Percentiles rank a stretch among this genome's conserved stretches.
Conservation (phyloP, 2,797 vertebrate species). For the Schizopygopsis pylzovi region DNA sequence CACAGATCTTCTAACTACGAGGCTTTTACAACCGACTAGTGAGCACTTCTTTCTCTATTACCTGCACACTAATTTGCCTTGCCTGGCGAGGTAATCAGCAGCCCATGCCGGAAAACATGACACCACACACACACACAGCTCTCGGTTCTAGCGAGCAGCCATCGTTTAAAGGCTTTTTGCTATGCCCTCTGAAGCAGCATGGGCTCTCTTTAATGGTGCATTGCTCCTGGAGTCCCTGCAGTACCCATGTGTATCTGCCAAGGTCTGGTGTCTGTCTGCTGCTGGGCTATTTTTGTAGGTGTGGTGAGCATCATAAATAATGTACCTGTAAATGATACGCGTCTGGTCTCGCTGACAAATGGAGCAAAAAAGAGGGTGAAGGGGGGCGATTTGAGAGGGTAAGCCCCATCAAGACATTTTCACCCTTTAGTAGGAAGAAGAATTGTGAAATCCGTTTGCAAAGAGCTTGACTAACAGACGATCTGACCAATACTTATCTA, state of each 20-base stretch:
- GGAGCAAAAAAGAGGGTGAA: slow-evolving; percentile 65
- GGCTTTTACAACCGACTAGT: slow-evolving; percentile 68
- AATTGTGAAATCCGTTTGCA: too few species aligned
- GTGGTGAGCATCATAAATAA: slow-evolving; percentile 62
- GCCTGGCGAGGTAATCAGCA: slow-evolving; percentile 69
- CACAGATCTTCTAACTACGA: slow-evolving; percentile 66
- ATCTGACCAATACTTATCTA: too few species aligned
- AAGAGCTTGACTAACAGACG: not conserved
- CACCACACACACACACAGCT: slow-evolving; percentile 20
- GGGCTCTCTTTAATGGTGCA: slow-evolving; percentile 71
- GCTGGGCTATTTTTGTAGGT: slow-evolving; percentile 59
- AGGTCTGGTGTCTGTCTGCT: slow-evolving; percentile 61
- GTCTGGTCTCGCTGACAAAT: slow-evolving; percentile 57
- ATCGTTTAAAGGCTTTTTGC: slow-evolving; percentile 44
- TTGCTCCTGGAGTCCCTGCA: slow-evolving; percentile 57
- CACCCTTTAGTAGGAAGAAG: too few species aligned
- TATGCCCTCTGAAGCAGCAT: slow-evolving; percentile 47
- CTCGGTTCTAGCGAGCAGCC: slow-evolving; percentile 19
- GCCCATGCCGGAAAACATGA: slow-evolving; percentile 45
- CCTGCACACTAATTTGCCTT: slow-evolving; percentile 73
- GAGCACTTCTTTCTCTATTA: slow-evolving; percentile 75
- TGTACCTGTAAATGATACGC: slow-evolving; percentile 61
- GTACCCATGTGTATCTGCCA: slow-evolving; percentile 49
- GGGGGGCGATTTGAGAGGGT: slow-evolving; percentile 67
- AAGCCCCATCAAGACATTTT: too few species aligned